Conservation (phyloP, 1,140 invertebrate species). For the Mesaphorura yosii region DNA sequence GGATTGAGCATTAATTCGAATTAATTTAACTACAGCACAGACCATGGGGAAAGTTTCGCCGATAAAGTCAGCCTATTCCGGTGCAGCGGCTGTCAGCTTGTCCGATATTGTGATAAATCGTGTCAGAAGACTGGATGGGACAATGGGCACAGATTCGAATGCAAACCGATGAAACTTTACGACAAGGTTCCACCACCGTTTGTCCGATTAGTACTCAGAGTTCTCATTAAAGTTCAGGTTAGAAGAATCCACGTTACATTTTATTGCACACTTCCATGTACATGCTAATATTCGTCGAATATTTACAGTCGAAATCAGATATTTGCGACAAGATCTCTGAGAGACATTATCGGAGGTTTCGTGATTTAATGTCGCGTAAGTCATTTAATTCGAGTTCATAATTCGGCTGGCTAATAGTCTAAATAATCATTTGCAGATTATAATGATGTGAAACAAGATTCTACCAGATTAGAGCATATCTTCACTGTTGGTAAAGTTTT, state of each 20-base stretch:
- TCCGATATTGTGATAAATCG: constrained; percentile 58
- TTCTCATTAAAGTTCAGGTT: constrained; percentile 53
- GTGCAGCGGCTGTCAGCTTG: constrained; percentile 33
- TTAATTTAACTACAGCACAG: background rate
- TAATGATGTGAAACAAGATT: constrained; percentile 57
- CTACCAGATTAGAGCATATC: constrained; percentile 61
- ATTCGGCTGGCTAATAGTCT: background rate
- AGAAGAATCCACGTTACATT: background rate
- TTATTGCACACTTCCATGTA: background rate
- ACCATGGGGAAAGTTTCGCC: background rate
- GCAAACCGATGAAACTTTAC: constrained; percentile 54
- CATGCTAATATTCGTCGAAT: background rate
- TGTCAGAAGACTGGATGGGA: constrained; percentile 65
- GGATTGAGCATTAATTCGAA: background rate
- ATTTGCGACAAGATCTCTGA: background rate
- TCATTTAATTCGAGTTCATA: constrained; percentile 26
- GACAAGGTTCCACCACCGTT: constrained; percentile 54
- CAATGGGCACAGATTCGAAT: constrained; percentile 60
- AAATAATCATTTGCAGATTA: constrained; percentile 48
- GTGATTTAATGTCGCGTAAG: constrained; percentile 75
- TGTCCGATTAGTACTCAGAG: constrained; percentile 55
- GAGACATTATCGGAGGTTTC: constrained; percentile 52
- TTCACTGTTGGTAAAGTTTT: constrained; percentile 52
- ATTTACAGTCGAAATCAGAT: background rate
- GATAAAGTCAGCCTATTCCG: constrained; percentile 3